Percentiles rank a stretch among this genome's conserved stretches.
Conservation (phyloP, 2,797 vertebrate species). For the Cetoscarus ocellatus region DNA sequence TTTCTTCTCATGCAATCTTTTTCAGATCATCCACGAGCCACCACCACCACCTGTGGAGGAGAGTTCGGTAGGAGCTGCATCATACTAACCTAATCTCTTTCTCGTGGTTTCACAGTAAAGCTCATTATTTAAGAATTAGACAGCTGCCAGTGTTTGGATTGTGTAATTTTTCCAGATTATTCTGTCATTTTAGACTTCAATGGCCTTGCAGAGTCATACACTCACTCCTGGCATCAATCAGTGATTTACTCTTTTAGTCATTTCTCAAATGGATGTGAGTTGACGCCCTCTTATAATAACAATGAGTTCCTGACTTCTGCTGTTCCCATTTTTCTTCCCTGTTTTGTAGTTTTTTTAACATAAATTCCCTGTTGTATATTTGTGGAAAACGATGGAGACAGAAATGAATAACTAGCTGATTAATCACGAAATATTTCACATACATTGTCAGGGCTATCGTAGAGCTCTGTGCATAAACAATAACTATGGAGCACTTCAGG, state of each 20-base stretch:
- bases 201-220: constrained; percentile 30
- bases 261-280: constrained; percentile 38
- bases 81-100: constrained; percentile 16
- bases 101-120: not conserved
- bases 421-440: constrained; percentile 1
- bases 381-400: not conserved
- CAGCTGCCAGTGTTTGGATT: constrained; percentile 47
- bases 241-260: constrained; percentile 21
- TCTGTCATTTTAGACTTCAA: constrained; percentile 33
- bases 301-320: constrained; percentile 27
- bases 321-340: not conserved
- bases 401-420: not conserved
- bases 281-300: constrained; percentile 49
- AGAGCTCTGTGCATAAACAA: not conserved
- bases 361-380: constrained; percentile 6
- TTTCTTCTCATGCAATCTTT: constrained; percentile 25
- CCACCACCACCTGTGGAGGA: constrained; percentile 92
- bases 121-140: constrained; percentile 34
- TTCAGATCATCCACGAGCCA: constrained; percentile 95
- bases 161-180: constrained; percentile 36
- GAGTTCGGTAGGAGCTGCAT: constrained; percentile 90
- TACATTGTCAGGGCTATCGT: not conserved
- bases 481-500: constrained; percentile 1
- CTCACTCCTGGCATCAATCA: constrained; percentile 26
- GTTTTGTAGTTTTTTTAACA: constrained; percentile 10